A percentile compares a stretch with the other conserved stretches of the same genome.
Evolutionary conservation across 2,797 vertebrate genomes (phyloP).

Genomic region (Malacoctenus gilli): DNA sequence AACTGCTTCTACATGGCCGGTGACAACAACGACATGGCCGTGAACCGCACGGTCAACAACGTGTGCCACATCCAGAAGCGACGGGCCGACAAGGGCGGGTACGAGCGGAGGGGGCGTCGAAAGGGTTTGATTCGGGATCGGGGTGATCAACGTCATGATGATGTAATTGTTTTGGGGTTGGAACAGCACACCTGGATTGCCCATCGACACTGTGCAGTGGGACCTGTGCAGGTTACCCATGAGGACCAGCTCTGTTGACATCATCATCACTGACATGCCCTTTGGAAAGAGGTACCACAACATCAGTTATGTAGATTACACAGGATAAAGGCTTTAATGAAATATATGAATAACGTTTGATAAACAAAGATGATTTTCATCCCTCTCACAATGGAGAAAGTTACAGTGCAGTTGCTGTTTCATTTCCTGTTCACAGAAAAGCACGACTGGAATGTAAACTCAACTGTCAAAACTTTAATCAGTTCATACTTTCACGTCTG

Average conservation of each 20-base stretch:
- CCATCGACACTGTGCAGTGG: conserved; percentile 91
- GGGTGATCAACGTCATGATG: neutral
- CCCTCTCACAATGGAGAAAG: too few species aligned
- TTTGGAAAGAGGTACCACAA: conserved; percentile 93
- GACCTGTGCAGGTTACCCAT: conserved; percentile 90
- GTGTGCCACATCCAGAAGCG: conserved; percentile 89
- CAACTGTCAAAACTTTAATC: too few species aligned
- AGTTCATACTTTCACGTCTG: too few species aligned
- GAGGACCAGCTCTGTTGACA: conserved; percentile 88
- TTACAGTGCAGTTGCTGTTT: too few species aligned
- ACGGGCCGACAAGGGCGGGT: conserved; percentile 86
- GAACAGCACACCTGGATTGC: conserved; percentile 79
- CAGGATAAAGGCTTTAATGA: too few species aligned
- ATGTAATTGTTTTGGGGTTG: conserved; percentile 2
- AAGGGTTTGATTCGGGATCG: neutral
- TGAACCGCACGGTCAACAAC: conserved; percentile 93
- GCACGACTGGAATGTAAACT: too few species aligned
- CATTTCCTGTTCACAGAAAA: too few species aligned
- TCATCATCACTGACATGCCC: conserved; percentile 95
- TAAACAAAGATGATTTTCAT: too few species aligned
- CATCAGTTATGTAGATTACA: too few species aligned
- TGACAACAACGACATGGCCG: conserved; percentile 92
- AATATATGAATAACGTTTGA: too few species aligned
- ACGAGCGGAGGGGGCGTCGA: conserved; percentile 40
- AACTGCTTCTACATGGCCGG: conserved; percentile 91